Evolutionary conservation across 2,888 invertebrate genomes (phyloP).

Genomic region (Heliothis peltigera): DNA sequence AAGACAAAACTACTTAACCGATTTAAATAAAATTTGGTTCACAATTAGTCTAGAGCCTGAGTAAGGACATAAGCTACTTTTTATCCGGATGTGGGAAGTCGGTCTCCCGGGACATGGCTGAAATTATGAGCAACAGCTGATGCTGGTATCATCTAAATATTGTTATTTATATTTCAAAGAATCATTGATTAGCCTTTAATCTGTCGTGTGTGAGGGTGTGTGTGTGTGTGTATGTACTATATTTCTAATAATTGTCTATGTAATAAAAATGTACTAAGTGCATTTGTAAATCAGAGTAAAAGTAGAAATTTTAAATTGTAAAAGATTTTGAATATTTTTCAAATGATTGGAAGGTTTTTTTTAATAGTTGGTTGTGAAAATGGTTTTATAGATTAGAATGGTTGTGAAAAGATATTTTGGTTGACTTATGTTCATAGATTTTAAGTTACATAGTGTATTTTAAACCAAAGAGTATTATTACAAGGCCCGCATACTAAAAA

Average conservation of each 20-base stretch:
- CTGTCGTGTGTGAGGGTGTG: not conserved
- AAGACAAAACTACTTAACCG: too few species aligned
- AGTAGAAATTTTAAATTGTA: not conserved
- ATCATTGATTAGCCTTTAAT: not conserved
- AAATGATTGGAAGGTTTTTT: conserved; percentile 6
- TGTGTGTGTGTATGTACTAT: conserved; percentile 11
- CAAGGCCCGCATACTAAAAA: conserved; percentile 4
- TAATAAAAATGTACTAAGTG: conserved; percentile 22
- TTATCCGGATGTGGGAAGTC: too few species aligned
- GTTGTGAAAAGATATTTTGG: conserved; percentile 44
- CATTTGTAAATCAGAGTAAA: conserved; percentile 7
- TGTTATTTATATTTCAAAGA: not conserved
- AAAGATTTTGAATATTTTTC: conserved; percentile 19
- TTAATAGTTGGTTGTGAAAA: conserved; percentile 51
- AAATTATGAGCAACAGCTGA: too few species aligned
- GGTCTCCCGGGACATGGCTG: too few species aligned
- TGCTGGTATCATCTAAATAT: too few species aligned
- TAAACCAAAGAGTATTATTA: conserved; percentile 50
- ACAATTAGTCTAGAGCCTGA: too few species aligned
- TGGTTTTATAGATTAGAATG: conserved; percentile 34
- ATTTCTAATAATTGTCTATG: conserved; percentile 30
- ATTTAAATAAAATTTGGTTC: too few species aligned
- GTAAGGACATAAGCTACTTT: too few species aligned
- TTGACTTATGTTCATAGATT: conserved; percentile 14
- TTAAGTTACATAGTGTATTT: conserved; percentile 19